Evolutionary conservation across 2,113 vertebrate genomes (phyloP).

Genomic region (Isichthys henryi): DNA sequence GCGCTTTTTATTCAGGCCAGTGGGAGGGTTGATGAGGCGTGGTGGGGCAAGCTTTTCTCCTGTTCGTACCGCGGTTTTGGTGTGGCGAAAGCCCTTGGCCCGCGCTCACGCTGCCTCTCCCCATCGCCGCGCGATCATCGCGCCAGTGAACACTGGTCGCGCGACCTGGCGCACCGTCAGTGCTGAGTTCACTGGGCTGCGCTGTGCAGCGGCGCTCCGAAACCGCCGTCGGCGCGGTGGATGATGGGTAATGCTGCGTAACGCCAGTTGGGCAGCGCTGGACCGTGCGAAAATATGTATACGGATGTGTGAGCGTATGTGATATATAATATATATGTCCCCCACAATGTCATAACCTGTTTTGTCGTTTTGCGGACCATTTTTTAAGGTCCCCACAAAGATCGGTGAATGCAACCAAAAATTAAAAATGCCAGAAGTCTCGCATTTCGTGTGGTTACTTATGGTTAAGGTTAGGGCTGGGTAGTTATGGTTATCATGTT

Average conservation of each 20-base stretch:
- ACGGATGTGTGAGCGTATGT: too few relatives aligned
- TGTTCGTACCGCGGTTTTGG: not conserved
- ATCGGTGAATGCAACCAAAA: too few relatives aligned
- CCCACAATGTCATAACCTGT: too few relatives aligned
- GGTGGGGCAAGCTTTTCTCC: not conserved
- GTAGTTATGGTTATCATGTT: too few relatives aligned
- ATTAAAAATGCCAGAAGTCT: too few relatives aligned
- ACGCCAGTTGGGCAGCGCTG: not conserved
- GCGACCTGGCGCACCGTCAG: not conserved
- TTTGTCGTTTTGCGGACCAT: too few relatives aligned
- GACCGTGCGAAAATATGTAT: too few relatives aligned
- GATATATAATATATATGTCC: too few relatives aligned
- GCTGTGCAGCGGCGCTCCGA: not conserved
- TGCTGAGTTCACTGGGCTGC: not conserved
- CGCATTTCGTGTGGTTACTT: too few relatives aligned
- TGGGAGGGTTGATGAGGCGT: not conserved
- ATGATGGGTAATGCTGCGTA: not conserved
- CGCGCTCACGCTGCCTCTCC: not conserved
- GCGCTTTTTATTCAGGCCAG: slow-evolving; percentile 45
- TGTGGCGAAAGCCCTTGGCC: not conserved
- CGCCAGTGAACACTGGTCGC: not conserved
- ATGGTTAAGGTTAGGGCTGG: too few relatives aligned
- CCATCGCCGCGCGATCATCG: not conserved
- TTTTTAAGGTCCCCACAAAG: too few relatives aligned
- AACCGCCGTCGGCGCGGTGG: not conserved